Conservation (phyloP, 1,140 invertebrate species). For the Drosophila biarmipes region DNA sequence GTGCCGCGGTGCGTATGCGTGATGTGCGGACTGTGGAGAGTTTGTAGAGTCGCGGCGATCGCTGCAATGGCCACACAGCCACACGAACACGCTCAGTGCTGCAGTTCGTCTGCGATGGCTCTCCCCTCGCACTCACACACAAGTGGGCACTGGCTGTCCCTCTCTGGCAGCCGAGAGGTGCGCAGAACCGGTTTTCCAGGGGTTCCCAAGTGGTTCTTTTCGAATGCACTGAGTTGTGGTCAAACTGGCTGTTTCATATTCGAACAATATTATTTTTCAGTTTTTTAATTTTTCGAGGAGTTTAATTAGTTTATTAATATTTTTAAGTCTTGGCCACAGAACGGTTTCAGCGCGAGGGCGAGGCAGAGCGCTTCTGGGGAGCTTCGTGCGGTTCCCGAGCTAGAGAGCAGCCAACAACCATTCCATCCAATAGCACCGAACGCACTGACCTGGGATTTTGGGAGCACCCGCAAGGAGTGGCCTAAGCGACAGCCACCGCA, state of each 20-base stretch:
- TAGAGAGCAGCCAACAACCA: slow-evolving; percentile 62
- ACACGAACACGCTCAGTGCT: not conserved
- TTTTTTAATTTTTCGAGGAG: not conserved
- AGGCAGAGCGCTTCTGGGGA: slow-evolving; percentile 42
- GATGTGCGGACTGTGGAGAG: slow-evolving; percentile 48
- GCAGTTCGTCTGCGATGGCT: slow-evolving; percentile 44
- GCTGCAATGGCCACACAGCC: slow-evolving; percentile 41
- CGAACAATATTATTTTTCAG: not conserved
- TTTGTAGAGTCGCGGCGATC: slow-evolving; percentile 34
- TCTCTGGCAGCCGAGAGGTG: slow-evolving; percentile 60
- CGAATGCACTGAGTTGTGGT: slow-evolving; percentile 6
- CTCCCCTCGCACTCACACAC: slow-evolving; percentile 29
- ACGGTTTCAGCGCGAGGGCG: slow-evolving; percentile 14
- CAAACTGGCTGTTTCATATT: slow-evolving; percentile 8
- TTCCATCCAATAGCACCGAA: slow-evolving; percentile 82
- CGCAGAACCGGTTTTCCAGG: slow-evolving; percentile 69
- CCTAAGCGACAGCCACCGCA: slow-evolving; percentile 56
- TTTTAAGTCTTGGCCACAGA: not conserved
- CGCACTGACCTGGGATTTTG: slow-evolving; percentile 64
- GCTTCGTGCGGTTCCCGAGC: slow-evolving; percentile 70
- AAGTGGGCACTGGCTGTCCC: slow-evolving; percentile 55
- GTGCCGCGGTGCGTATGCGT: slow-evolving; percentile 68
- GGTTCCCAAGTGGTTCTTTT: slow-evolving; percentile 27
- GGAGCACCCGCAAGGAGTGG: slow-evolving; percentile 59
- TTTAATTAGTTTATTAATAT: not conserved